Percentiles rank a stretch among this genome's conserved stretches.
Evolutionary conservation across 2,888 invertebrate genomes (phyloP).

Genomic region (Clanis bilineata): DNA sequence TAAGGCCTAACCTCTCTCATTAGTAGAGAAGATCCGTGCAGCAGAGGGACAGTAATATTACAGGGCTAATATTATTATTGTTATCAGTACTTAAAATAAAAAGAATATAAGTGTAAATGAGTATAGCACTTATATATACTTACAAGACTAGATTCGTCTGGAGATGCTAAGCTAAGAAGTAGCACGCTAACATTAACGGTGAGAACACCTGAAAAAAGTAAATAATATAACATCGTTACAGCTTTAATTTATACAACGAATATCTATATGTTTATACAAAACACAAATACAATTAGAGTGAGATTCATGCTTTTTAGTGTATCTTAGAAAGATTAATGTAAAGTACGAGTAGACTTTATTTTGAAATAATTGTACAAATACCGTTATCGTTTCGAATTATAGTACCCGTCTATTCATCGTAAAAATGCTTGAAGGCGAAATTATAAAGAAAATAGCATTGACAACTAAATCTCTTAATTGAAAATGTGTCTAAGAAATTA

Average conservation of each 20-base stretch:
- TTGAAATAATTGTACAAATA: neutral
- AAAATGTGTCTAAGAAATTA: constrained; percentile 35
- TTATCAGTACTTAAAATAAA: constrained; percentile 3
- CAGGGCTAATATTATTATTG: neutral
- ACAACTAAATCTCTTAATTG: neutral
- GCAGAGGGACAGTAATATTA: too few species aligned
- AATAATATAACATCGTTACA: neutral
- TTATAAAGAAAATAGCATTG: constrained; percentile 9
- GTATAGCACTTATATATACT: constrained; percentile 63
- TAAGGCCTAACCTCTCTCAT: too few species aligned
- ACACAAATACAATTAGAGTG: constrained; percentile 26
- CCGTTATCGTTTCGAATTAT: neutral
- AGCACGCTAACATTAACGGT: constrained; percentile 97
- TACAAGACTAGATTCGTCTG: constrained; percentile 98
- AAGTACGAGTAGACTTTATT: neutral
- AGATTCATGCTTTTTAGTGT: constrained; percentile 33
- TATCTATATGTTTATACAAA: constrained; percentile 3
- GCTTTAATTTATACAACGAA: neutral
- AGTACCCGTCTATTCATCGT: neutral
- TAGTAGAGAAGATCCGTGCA: too few species aligned
- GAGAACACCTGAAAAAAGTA: constrained; percentile 88
- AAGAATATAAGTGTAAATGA: constrained; percentile 16
- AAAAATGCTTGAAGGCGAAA: neutral
- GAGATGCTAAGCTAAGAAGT: constrained; percentile 96
- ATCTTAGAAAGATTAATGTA: neutral